These are phyloP conservation scores for Belonocnema kinseyi DNA, from an alignment of 1,140 invertebrate species.

Conservation along the genomic window DNA sequence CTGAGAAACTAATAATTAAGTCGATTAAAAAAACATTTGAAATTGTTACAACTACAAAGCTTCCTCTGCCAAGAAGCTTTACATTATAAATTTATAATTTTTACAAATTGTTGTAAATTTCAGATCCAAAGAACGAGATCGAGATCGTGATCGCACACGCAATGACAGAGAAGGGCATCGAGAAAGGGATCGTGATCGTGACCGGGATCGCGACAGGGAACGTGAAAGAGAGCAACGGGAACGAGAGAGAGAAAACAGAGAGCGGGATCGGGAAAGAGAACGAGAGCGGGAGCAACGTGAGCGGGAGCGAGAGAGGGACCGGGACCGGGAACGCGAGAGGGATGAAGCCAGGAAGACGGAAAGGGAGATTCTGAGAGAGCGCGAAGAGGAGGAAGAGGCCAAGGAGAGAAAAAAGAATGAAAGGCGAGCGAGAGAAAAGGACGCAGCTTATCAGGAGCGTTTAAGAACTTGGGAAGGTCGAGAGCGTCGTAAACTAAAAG, in stretches of 20 bases:
- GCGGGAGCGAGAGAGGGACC: slow-evolving; percentile 49
- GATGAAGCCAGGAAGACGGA: slow-evolving; percentile 78
- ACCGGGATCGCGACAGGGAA: slow-evolving; percentile 64
- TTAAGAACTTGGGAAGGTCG: slow-evolving; percentile 92
- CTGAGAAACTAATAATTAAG: no score
- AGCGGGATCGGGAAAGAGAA: slow-evolving; percentile 52
- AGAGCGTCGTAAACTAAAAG: slow-evolving; percentile 94
- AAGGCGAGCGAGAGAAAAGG: slow-evolving; percentile 93
- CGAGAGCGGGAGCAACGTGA: slow-evolving; percentile 63
- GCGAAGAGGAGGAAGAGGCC: slow-evolving; percentile 93
- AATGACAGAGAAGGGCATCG: slow-evolving; percentile 68
- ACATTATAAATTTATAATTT: slow-evolving; percentile 18
- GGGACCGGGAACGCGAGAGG: slow-evolving; percentile 68
- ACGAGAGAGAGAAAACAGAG: slow-evolving; percentile 51
- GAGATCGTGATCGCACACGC: slow-evolving; percentile 73
- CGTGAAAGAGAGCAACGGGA: slow-evolving; percentile 65
- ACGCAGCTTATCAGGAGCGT: slow-evolving; percentile 93
- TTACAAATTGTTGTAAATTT: slow-evolving; percentile 1
- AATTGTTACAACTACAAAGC: no score
- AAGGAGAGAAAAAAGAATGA: slow-evolving; percentile 93
- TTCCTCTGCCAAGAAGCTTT: not conserved
- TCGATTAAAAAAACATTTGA: no score
- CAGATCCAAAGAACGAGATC: slow-evolving; percentile 73
- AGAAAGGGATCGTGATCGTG: slow-evolving; percentile 70
- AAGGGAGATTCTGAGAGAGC: slow-evolving; percentile 82